Evolutionary conservation across 2,113 vertebrate genomes (phyloP), one percentile per base, ranked within the genome.

Genomic region (Pogona vitticeps): DNA sequence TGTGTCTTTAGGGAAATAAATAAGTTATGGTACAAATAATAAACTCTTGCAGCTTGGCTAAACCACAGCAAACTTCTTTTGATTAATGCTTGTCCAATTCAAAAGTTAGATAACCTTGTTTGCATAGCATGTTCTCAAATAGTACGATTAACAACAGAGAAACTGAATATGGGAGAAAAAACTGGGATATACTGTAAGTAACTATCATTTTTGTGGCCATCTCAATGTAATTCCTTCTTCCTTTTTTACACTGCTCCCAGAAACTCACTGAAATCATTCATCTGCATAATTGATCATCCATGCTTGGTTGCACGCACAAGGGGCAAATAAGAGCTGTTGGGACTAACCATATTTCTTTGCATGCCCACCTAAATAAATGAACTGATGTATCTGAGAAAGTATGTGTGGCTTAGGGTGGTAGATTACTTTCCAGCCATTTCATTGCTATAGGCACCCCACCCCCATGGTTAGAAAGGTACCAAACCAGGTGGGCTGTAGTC

Each of bases 11-110:
- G n/a, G 31, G 3, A 42, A 86, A 77, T 88, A 73, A 81, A 77
- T 65, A 79, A 82, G 31, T 65, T 80, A 6, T 56, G 36, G 15
- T 71, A 86, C 85, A 38, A 81, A 77, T 91, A 84, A 61, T 76
- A 77, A 89, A 88, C 26, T 81, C 15, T 46, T 85, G 0, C 63
- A 28, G 9, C 70, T 90, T 84, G 42, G 65, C 56, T 81, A 79
- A 88, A 88, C 42, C 38, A 81, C 13, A 88, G 76, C 33, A 82
- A 76, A 81, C 40, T 68, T 85, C 67, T 82, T 72, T 52, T 86
- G 40, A 83, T 88, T 83, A 83, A 68, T 82, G n/a, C 40, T 91
- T 91, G 46, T 28, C 75, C 86, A 88, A 77, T 77, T 75, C 58
- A 71, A 86, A 82, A 65, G 58, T 61, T 80, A 73, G 88, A 82